Evolutionary conservation across 2,888 invertebrate species (phyloP).

Genomic region (Phlogophora meticulosa): DNA sequence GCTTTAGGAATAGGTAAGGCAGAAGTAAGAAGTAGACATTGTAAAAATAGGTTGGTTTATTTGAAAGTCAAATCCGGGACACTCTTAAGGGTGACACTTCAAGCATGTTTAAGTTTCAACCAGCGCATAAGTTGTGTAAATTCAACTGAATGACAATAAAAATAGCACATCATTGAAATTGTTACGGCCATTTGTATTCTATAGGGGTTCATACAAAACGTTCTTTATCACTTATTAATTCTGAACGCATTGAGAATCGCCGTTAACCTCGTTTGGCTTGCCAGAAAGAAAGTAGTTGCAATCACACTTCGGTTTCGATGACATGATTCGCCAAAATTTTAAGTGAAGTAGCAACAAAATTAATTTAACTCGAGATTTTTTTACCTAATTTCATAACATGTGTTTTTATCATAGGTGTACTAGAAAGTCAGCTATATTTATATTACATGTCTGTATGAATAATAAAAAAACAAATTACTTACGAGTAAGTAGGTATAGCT

Average conservation of each 20-base stretch:
- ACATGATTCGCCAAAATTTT: slow-evolving; percentile 68
- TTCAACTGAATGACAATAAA: slow-evolving; percentile 39
- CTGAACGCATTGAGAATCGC: slow-evolving; percentile 82
- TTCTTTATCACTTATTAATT: slow-evolving; percentile 80
- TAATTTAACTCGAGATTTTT: neutral
- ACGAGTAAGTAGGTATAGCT: neutral
- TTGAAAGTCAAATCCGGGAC: slow-evolving; percentile 15
- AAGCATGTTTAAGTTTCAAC: slow-evolving; percentile 12
- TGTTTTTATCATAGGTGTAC: neutral
- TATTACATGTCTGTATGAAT: too few relatives aligned
- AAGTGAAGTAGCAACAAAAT: slow-evolving; percentile 19
- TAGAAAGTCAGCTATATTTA: neutral
- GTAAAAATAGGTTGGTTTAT: neutral
- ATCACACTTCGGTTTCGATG: slow-evolving; percentile 69
- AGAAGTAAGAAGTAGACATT: neutral
- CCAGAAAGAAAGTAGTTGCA: slow-evolving; percentile 86
- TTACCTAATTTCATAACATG: slow-evolving; percentile 14
- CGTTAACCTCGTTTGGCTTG: slow-evolving; percentile 87
- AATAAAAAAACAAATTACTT: neutral
- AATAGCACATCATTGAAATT: slow-evolving; percentile 52
- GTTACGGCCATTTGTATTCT: slow-evolving; percentile 78
- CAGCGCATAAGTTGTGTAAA: slow-evolving; percentile 2
- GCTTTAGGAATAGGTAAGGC: neutral
- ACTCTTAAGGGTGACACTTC: neutral
- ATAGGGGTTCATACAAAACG: slow-evolving; percentile 67